Percentiles rank a stretch among this genome's conserved stretches.
Conservation (phyloP, 1,140 invertebrate genomes). For the Drosophila erecta region DNA sequence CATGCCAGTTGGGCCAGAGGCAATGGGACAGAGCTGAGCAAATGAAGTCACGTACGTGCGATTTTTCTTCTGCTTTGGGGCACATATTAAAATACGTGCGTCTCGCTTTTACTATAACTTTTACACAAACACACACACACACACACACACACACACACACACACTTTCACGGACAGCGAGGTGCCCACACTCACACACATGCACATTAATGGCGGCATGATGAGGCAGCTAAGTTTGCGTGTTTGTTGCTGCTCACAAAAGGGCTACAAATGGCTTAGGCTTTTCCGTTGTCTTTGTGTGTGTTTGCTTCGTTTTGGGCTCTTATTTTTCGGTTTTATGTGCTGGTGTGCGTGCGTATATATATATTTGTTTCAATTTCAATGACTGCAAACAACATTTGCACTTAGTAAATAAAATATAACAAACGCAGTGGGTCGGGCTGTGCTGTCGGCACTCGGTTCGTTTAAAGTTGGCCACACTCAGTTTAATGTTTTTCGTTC, state of each 20-base stretch:
- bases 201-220: slow-evolving; percentile 77
- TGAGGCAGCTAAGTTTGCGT: slow-evolving; percentile 74
- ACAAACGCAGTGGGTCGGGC: slow-evolving; percentile 59
- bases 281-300: slow-evolving; percentile 16
- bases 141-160: slow-evolving; percentile 11
- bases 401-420: slow-evolving; percentile 83
- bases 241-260: slow-evolving; percentile 65
- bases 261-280: slow-evolving; percentile 80
- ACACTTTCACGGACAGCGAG: not conserved
- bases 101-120: slow-evolving; percentile 79
- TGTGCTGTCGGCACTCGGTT: slow-evolving; percentile 20
- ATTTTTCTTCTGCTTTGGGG: slow-evolving; percentile 84
- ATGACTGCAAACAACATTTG: slow-evolving; percentile 82
- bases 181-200: slow-evolving; percentile 30
- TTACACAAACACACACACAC: slow-evolving; percentile 47
- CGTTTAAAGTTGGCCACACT: slow-evolving; percentile 54
- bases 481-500: slow-evolving; percentile 16
- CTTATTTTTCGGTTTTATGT: slow-evolving; percentile 39
- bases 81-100: slow-evolving; percentile 84
- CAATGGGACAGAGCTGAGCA: slow-evolving; percentile 71
- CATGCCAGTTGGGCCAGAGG: slow-evolving; percentile 51
- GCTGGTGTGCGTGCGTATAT: slow-evolving; percentile 44
- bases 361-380: slow-evolving; percentile 79
- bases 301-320: slow-evolving; percentile 45
- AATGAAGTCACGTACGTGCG: slow-evolving; percentile 84